A percentile compares a stretch with the other conserved stretches of the same genome.
Evolutionary conservation across 2,888 invertebrate genomes (phyloP).

Genomic region (Abscondita cerata): DNA sequence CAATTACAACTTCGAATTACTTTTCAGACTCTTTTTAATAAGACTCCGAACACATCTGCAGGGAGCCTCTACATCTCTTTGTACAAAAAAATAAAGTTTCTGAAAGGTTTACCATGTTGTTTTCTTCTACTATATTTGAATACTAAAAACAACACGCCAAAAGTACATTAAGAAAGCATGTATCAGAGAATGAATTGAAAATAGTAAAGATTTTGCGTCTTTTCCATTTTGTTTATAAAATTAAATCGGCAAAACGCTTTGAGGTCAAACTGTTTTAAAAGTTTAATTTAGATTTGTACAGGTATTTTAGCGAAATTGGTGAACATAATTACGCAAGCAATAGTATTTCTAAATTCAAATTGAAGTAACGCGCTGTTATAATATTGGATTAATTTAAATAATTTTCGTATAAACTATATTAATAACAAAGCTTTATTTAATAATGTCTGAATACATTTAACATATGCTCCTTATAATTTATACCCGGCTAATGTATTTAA

Average conservation of each 20-base stretch:
- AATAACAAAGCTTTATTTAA: neutral
- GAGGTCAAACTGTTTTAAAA: conserved; percentile 21
- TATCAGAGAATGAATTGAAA: no score
- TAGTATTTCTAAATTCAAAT: conserved; percentile 18
- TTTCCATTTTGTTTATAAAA: conserved; percentile 13
- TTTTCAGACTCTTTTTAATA: conserved; percentile 59
- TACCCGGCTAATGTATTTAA: conserved; percentile 46
- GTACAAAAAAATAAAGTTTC: conserved; percentile 20
- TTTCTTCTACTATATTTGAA: conserved; percentile 2
- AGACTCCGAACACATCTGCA: conserved; percentile 52
- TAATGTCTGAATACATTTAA: conserved; percentile 13
- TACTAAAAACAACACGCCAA: no score
- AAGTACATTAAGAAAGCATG: no score
- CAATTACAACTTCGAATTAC: conserved; percentile 62
- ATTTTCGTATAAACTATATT: neutral
- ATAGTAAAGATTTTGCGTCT: neutral
- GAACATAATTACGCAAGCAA: conserved; percentile 21
- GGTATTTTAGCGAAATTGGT: conserved; percentile 22
- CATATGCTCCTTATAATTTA: conserved; percentile 49
- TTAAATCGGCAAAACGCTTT: conserved; percentile 14
- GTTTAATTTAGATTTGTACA: conserved; percentile 26
- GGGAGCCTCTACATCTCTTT: conserved; percentile 26
- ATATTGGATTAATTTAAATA: conserved; percentile 6
- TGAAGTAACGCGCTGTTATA: conserved; percentile 9
- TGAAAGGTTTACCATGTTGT: conserved; percentile 19